Evolutionary conservation across 2,797 vertebrate genomes (phyloP), one percentile per base, ranked within the genome.

Genomic region (Anabacerthia variegaticeps): DNA sequence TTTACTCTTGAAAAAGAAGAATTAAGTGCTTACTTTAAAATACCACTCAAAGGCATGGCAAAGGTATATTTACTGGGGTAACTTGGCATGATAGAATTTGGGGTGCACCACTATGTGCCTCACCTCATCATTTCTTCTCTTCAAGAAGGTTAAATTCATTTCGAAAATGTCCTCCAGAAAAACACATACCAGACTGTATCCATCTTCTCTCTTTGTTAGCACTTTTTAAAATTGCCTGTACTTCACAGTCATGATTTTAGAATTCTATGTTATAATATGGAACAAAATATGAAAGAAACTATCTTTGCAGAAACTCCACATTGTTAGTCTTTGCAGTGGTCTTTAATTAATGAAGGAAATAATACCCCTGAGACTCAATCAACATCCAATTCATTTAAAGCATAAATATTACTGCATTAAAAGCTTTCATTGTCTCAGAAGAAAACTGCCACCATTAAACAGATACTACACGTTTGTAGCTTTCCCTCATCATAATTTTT

Each of bases 321-420:
- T 11, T 58, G 20, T 48, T 41, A 36, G 1, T 79, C 43, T 79
- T 62, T 56, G 37, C n/a, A 69, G 23, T 30, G 13, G 34, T 66
- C 74, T 86, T 80, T 88, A 90, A 71, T 92, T 75, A 85, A 82
- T 34, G 39, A 59, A 68, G 21, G 6, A 79, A 95, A 79, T 46
- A 0, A 93, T 41, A 48, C 28, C 28, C 34, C 13, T 46, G 56
- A 80, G 71, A 67, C 17, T n/a, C 12, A 0, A 71, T 65, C 41
- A 76, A 61, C 17, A 3, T 28, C 52, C 22, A 65, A 9, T 88
- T 80, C 77, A 69, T 78, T 87, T 77, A 54, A 88, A 86, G 39
- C 26, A 82, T 65, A 93, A 92, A 67, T 81, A 89, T 88, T 83
- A 74, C 58, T 69, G 41, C 26, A 76, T 36, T 69, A 76, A 71